A percentile compares a stretch with the other conserved stretches of the same genome.
These are phyloP conservation scores for Jacana jacana DNA, from an alignment of 2,113 vertebrate genomes.

Conservation along the genomic window DNA sequence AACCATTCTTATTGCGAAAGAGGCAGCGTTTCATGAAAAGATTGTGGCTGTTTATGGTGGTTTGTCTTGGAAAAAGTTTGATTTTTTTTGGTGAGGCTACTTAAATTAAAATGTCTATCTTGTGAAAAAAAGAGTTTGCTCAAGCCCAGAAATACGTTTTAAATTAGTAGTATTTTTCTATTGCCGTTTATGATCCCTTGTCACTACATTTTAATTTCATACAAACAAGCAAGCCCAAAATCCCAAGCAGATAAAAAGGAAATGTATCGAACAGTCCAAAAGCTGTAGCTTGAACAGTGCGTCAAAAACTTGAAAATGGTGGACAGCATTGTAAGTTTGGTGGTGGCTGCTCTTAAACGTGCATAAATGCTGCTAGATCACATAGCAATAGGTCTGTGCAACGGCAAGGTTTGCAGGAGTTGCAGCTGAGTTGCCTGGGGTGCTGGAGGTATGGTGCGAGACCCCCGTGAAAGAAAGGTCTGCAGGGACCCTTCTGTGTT, in stretches of 20 bases:
- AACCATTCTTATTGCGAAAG: neutral
- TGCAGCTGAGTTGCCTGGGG: neutral
- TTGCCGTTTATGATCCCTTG: neutral
- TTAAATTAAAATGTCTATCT: neutral
- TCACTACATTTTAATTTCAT: neutral
- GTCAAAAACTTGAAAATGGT: neutral
- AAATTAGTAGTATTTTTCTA: neutral
- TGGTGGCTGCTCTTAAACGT: neutral
- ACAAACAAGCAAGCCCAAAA: neutral
- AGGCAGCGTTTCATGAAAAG: neutral
- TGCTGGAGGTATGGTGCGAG: fast-evolving
- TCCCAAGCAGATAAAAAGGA: neutral
- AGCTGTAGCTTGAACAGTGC: neutral
- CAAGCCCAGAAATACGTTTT: neutral
- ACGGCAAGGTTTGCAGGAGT: neutral
- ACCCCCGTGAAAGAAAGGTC: neutral
- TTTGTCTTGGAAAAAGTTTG: neutral
- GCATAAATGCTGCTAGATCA: neutral
- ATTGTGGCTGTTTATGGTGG: neutral
- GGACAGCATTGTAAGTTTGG: neutral
- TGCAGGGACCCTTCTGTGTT: neutral
- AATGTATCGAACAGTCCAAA: neutral
- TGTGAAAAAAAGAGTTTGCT: neutral
- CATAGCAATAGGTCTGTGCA: neutral
- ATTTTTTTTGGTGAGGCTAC: neutral